Evolutionary conservation across 1,140 invertebrate species (phyloP).

Genomic region (Nephotettix cincticeps): DNA sequence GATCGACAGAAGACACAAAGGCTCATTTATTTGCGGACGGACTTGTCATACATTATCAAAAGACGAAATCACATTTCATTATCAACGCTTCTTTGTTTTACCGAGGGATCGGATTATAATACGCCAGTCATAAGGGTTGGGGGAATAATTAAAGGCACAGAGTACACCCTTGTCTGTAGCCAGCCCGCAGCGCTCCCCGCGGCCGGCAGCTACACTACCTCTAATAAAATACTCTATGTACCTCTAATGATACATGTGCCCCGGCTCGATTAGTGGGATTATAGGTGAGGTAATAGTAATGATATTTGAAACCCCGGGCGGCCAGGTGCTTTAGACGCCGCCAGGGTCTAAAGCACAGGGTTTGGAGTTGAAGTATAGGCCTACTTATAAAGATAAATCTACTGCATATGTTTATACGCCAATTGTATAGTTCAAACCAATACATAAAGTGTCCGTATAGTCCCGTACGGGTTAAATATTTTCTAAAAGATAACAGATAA

Average conservation of each 20-base stretch:
- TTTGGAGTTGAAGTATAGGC: no score
- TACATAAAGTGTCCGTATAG: no score
- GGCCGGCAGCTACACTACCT: neutral
- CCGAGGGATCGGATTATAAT: no score
- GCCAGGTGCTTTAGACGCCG: neutral
- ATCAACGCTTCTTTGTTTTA: neutral
- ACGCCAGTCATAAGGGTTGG: no score
- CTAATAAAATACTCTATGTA: conserved; percentile 10
- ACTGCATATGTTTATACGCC: no score
- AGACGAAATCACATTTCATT: conserved; percentile 1
- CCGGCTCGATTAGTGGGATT: neutral
- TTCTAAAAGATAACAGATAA: no score
- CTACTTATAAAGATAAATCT: no score
- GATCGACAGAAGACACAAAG: neutral
- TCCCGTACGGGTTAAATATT: no score
- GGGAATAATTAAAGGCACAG: conserved; percentile 3
- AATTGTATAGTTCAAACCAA: no score
- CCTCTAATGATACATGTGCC: conserved; percentile 5
- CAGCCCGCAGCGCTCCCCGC: neutral
- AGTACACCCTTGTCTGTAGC: neutral
- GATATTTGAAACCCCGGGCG: neutral
- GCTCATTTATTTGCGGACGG: neutral
- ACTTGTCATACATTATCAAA: conserved; percentile 12
- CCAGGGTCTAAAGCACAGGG: neutral
- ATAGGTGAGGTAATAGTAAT: neutral